phyloP scores from a whole-genome alignment of 2,888 invertebrate species.

The Apotomis capreana region DNA sequence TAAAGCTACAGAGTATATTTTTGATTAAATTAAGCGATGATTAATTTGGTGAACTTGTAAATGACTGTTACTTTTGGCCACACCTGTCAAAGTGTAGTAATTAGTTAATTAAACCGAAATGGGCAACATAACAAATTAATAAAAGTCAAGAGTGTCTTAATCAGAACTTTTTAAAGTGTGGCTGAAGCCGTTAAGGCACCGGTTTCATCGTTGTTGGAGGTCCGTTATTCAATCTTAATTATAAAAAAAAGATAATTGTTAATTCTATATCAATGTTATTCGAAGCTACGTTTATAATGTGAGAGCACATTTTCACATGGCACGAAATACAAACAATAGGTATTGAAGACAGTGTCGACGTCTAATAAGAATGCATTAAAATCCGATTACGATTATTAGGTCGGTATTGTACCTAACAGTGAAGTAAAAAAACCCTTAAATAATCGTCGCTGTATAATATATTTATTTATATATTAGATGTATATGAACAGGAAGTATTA shows the following conservation, averaged over 20 bases:
- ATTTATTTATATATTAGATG: too few relatives aligned
- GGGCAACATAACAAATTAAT: conserved; percentile 15
- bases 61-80: conserved; percentile 23
- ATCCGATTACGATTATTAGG: too few relatives aligned
- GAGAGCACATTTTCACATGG: too few relatives aligned
- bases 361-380: too few relatives aligned
- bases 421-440: too few relatives aligned
- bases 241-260: background rate
- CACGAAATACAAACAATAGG: too few relatives aligned
- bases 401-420: too few relatives aligned
- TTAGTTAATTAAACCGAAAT: conserved; percentile 20
- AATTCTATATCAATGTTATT: background rate
- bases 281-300: background rate
- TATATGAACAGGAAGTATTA: too few relatives aligned
- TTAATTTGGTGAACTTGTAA: conserved; percentile 1
- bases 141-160: background rate
- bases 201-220: background rate
- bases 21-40: background rate
- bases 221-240: background rate
- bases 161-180: conserved; percentile 2
- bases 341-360: too few relatives aligned
- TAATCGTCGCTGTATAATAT: too few relatives aligned
- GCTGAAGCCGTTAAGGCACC: background rate
- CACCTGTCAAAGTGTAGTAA: conserved; percentile 34
- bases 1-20: conserved; percentile 5